These are phyloP conservation scores for Lamellibrachia satsuma DNA, from an alignment of 2,888 invertebrate species.

Conservation along the genomic window DNA sequence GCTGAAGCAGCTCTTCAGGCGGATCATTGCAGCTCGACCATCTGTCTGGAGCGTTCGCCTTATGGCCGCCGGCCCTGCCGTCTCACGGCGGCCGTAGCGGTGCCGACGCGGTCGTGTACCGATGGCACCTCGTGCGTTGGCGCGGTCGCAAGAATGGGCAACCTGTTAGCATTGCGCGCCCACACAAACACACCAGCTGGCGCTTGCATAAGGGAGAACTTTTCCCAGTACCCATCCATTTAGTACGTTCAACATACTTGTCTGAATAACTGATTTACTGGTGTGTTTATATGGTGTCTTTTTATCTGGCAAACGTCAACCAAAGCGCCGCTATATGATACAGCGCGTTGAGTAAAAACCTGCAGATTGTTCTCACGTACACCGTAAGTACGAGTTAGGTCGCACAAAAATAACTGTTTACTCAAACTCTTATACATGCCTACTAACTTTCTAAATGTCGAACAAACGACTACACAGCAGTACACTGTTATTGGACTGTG, in stretches of 20 bases:
- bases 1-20: conserved; percentile 11
- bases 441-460: background rate
- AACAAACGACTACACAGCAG: background rate
- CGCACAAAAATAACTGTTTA: background rate
- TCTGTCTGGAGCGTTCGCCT: background rate
- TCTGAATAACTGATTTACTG: background rate
- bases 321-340: too few species aligned
- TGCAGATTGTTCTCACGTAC: background rate
- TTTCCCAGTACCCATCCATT: background rate
- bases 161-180: background rate
- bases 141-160: background rate
- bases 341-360: too few species aligned
- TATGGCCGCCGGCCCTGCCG: background rate
- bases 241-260: background rate
- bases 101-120: background rate
- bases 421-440: background rate
- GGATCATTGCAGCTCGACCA: background rate
- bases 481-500: background rate
- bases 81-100: background rate
- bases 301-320: background rate
- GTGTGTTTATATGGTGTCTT: background rate
- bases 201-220: background rate
- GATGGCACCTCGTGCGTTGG: background rate
- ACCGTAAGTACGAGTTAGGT: background rate
- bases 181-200: background rate